Percentiles rank a stretch among this genome's conserved stretches.
Evolutionary conservation across 2,113 vertebrate species (phyloP).

Genomic region (Cairina moschata): DNA sequence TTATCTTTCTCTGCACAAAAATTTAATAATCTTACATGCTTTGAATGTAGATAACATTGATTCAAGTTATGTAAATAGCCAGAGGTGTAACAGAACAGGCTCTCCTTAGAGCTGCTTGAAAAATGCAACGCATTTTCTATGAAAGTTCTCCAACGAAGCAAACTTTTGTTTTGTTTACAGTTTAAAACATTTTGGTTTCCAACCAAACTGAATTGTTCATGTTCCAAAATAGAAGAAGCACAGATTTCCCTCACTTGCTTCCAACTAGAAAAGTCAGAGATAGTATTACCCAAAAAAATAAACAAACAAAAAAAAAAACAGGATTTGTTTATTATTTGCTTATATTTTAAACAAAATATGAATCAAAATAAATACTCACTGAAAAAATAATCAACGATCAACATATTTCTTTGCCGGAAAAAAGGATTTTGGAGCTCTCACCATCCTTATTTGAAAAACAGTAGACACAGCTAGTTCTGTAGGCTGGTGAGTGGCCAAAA

Average conservation of each 20-base stretch:
- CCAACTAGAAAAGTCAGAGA: background rate
- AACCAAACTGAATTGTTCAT: background rate
- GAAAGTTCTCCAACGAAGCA: background rate
- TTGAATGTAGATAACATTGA: background rate
- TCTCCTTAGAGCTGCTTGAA: background rate
- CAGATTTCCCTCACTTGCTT: background rate
- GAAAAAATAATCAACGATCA: background rate
- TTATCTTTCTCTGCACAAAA: background rate
- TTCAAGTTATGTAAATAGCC: background rate
- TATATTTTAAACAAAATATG: background rate
- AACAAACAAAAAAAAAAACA: background rate
- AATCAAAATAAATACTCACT: background rate
- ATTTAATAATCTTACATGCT: slow-evolving; percentile 6
- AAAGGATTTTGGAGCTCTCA: background rate
- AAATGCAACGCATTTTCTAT: background rate
- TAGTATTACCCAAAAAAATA: background rate
- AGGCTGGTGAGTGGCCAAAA: background rate
- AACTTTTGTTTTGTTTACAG: background rate
- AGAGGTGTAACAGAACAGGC: background rate
- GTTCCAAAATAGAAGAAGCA: background rate
- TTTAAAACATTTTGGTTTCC: background rate
- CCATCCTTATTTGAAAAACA: background rate
- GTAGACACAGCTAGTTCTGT: background rate
- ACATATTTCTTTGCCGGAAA: background rate
- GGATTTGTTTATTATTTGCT: background rate